phyloP scores from a whole-genome alignment of 2,797 vertebrate genomes.

The Eidolon dupreanum region DNA sequence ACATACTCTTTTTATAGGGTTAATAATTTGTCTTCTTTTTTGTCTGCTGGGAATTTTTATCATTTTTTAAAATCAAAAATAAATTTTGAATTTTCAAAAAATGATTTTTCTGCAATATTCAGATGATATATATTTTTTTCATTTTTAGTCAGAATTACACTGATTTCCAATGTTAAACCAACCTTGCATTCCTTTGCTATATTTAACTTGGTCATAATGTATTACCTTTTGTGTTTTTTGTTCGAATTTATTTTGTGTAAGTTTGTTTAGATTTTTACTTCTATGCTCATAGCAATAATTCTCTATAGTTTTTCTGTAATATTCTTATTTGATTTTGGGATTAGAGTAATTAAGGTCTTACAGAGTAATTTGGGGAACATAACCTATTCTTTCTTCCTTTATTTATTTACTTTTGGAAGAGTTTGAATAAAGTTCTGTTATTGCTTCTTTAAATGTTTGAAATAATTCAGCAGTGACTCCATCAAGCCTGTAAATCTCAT shows the following conservation, averaged over 20 bases:
- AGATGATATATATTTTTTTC: background rate
- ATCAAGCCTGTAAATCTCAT: background rate
- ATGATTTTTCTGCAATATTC: background rate
- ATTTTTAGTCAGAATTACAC: background rate
- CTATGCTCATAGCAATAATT: background rate
- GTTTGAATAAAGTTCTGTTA: background rate
- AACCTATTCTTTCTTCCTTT: background rate
- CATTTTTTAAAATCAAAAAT: background rate
- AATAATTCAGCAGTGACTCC: background rate
- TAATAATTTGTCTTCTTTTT: background rate
- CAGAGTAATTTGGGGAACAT: background rate
- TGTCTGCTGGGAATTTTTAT: background rate
- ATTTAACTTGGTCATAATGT: background rate
- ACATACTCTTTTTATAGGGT: background rate
- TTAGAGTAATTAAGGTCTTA: background rate
- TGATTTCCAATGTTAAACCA: background rate
- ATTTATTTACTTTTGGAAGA: background rate
- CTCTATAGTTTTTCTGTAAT: background rate
- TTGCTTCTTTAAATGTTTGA: background rate
- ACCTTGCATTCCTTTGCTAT: background rate
- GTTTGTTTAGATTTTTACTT: background rate
- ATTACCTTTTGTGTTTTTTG: background rate
- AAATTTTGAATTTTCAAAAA: background rate
- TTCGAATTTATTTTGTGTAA: background rate
- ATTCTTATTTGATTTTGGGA: background rate